Evolutionary conservation across 64 coral and sea anemone genomes (phyloP).

Genomic region (Montipora efflorescens): DNA sequence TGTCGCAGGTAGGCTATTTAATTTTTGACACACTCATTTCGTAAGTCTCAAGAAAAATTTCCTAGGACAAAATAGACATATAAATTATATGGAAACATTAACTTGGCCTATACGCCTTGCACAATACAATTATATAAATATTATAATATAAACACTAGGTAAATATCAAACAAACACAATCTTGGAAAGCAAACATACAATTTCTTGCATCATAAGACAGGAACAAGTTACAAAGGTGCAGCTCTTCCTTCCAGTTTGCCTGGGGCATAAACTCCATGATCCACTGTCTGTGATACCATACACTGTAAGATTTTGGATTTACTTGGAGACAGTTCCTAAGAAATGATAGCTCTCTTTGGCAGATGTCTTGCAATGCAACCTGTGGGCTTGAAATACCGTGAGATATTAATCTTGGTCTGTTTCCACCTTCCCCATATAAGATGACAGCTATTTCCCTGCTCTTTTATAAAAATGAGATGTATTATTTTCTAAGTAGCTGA

Average conservation of each 20-base stretch:
- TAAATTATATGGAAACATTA: no score
- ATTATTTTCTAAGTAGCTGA: no score
- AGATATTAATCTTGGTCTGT: not conserved
- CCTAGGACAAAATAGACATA: no score
- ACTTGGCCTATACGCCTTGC: no score
- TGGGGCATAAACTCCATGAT: conserved; percentile 92
- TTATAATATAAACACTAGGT: no score
- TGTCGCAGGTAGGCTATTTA: no score
- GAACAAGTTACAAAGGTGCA: conserved; percentile 94
- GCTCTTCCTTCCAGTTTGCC: conserved; percentile 90
- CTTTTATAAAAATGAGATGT: no score
- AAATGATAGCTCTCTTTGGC: conserved; percentile 88
- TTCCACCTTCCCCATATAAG: not conserved
- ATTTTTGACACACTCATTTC: no score
- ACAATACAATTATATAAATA: no score
- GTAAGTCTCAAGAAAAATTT: no score
- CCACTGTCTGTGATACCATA: conserved; percentile 97
- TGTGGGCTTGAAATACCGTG: conserved; percentile 39
- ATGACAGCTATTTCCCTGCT: no score
- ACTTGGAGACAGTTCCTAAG: conserved; percentile 89
- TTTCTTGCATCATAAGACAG: conserved; percentile 98
- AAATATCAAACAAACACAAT: no score
- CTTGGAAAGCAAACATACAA: conserved; percentile 69
- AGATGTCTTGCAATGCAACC: conserved; percentile 71
- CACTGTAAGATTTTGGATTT: conserved; percentile 96